phyloP scores from a whole-genome alignment of 1,140 invertebrate genomes.

The Platyscapa corneri region DNA sequence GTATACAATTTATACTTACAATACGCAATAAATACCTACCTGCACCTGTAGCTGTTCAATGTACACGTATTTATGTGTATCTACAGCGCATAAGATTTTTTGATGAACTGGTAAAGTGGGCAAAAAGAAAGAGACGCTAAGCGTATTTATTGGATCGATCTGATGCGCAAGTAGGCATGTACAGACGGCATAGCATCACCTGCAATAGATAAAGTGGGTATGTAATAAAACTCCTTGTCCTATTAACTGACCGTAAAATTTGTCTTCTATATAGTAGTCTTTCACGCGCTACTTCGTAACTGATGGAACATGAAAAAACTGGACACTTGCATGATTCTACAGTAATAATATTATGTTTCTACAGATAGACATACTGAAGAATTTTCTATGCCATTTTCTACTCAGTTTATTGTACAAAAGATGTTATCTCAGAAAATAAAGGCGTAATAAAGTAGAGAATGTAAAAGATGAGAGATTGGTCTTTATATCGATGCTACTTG shows the following conservation, averaged over 20 bases:
- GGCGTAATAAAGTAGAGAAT: too few relatives aligned
- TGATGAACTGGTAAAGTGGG: not conserved
- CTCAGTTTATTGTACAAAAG: too few relatives aligned
- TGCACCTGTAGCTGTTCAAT: not conserved
- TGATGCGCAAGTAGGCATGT: not conserved
- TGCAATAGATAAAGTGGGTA: not conserved
- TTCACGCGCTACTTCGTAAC: not conserved
- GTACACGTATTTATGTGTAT: too few relatives aligned
- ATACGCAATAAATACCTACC: not conserved
- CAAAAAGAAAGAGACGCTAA: not conserved
- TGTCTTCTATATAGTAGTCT: slow-evolving; percentile 32
- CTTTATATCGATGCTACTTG: too few relatives aligned
- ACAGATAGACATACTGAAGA: too few relatives aligned
- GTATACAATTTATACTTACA: not conserved
- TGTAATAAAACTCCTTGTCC: slow-evolving; percentile 42
- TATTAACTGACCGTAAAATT: slow-evolving; percentile 48
- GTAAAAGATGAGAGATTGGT: too few relatives aligned
- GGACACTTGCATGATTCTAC: not conserved
- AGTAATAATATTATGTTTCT: too few relatives aligned
- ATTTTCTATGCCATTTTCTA: too few relatives aligned
- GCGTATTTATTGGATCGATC: slow-evolving; percentile 9
- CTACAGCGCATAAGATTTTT: not conserved
- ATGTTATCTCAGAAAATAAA: too few relatives aligned
- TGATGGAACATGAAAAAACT: slow-evolving; percentile 15
- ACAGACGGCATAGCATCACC: too few relatives aligned